Percentiles rank a stretch among this genome's conserved stretches.
Evolutionary conservation across 2,797 vertebrate genomes (phyloP).

Genomic region (Sus cebifrons): DNA sequence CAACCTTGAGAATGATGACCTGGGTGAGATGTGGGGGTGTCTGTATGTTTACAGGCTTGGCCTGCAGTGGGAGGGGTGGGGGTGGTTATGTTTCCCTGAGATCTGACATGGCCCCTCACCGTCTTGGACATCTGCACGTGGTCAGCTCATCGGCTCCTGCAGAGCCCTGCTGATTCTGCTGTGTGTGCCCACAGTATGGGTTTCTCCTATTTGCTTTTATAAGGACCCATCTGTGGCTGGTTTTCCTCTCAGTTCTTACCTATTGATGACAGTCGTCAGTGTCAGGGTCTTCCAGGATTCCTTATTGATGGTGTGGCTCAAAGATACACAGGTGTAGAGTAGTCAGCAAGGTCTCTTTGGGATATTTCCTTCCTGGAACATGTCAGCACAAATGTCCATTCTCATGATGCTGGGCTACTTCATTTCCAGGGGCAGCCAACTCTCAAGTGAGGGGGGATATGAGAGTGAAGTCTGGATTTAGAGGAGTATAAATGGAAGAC

Average conservation of each 20-base stretch:
- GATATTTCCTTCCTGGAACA: neutral
- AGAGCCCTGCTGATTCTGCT: neutral
- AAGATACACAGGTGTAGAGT: neutral
- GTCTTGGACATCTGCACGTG: neutral
- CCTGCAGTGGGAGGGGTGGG: neutral
- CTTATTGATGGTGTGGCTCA: neutral
- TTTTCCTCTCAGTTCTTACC: neutral
- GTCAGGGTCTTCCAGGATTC: neutral
- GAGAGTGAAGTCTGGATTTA: neutral
- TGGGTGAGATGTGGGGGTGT: neutral
- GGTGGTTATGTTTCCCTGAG: neutral
- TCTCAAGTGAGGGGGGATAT: neutral
- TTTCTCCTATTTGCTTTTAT: neutral
- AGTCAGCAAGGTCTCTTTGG: neutral
- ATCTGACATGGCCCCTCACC: neutral
- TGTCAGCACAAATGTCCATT: neutral
- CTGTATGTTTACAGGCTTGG: neutral
- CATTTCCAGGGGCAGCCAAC: neutral
- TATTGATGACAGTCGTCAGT: neutral
- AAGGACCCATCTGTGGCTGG: neutral
- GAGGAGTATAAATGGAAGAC: neutral
- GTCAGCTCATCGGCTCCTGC: neutral
- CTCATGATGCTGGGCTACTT: neutral
- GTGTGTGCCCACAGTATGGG: fast-evolving
- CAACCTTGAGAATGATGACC: no score